Evolutionary conservation across 2,888 invertebrate species (phyloP).

Genomic region (Auanema sp.): DNA sequence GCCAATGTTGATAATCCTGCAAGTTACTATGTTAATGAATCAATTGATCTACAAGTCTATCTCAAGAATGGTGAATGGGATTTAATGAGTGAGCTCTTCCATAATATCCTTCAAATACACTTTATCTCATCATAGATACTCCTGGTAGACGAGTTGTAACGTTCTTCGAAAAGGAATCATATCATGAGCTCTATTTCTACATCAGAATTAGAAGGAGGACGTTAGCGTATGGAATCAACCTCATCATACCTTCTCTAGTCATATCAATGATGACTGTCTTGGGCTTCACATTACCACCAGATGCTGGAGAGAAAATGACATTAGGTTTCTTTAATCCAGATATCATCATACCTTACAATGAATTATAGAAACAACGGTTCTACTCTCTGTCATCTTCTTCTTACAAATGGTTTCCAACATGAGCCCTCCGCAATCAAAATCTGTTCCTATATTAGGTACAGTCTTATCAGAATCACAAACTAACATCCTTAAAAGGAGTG

Average conservation of each 20-base stretch:
- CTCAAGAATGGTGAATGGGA: constrained; percentile 51
- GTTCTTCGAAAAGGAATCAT: constrained; percentile 36
- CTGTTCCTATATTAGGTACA: constrained; percentile 47
- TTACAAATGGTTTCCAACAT: constrained; percentile 49
- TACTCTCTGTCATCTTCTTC: constrained; percentile 50
- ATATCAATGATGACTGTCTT: constrained; percentile 50
- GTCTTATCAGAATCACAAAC: no score
- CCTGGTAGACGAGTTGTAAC: constrained; percentile 46
- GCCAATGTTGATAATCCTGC: constrained; percentile 20
- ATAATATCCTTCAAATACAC: not conserved
- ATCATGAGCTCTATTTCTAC: constrained; percentile 48
- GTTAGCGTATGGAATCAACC: constrained; percentile 46
- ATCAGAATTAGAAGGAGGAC: constrained; percentile 45
- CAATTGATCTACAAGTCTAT: constrained; percentile 48
- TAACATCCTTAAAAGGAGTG: no score
- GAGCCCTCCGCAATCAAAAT: constrained; percentile 45
- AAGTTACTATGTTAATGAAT: constrained; percentile 46
- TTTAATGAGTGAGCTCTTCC: constrained; percentile 23
- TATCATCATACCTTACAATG: not conserved
- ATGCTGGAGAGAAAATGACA: constrained; percentile 48
- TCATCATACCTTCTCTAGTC: constrained; percentile 47
- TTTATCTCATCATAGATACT: constrained; percentile 26
- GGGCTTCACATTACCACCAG: constrained; percentile 49
- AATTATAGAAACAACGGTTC: constrained; percentile 43
- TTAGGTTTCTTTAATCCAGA: constrained; percentile 21